These are phyloP conservation scores for Austrofundulus limnaeus DNA, from an alignment of 2,113 vertebrate genomes.

Conservation along the genomic window DNA sequence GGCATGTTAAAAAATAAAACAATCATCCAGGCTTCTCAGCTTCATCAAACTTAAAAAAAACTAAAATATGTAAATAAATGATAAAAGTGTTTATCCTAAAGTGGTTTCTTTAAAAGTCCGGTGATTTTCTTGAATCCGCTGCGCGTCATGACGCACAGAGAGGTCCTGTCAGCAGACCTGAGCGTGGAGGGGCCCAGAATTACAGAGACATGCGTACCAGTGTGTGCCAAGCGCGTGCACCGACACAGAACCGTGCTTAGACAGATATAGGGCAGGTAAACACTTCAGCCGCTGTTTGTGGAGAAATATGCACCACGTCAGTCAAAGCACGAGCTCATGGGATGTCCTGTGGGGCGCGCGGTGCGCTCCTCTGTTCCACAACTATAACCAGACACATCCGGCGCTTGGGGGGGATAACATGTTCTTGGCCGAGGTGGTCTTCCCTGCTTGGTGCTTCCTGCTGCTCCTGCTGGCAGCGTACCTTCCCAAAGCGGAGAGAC, in stretches of 20 bases:
- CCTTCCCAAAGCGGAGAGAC: constrained; percentile 34
- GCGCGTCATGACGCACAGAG: constrained; percentile 42
- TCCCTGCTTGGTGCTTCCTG: constrained; percentile 21
- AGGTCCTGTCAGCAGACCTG: constrained; percentile 57
- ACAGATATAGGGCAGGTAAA: constrained; percentile 26
- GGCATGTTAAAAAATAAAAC: too few relatives aligned
- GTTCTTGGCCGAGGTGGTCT: constrained; percentile 25
- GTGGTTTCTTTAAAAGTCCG: too few relatives aligned
- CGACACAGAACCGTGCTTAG: constrained; percentile 19
- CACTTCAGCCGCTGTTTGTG: constrained; percentile 2
- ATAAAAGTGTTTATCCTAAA: too few relatives aligned
- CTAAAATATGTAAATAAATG: too few relatives aligned
- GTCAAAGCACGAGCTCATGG: constrained; percentile 1
- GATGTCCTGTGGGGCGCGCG: constrained; percentile 20
- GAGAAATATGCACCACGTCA: constrained; percentile 9
- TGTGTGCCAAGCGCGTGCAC: constrained; percentile 27
- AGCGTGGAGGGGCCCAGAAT: constrained; percentile 27
- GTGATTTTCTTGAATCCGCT: background rate
- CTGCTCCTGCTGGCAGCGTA: constrained; percentile 48
- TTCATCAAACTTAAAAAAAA: too few relatives aligned
- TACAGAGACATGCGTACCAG: constrained; percentile 16
- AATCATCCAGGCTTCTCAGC: too few relatives aligned
- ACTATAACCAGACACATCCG: constrained; percentile 33
- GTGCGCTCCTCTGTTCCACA: constrained; percentile 21
- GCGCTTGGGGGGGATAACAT: constrained; percentile 30